These are phyloP conservation scores for Cotesia typhae DNA, from an alignment of 1,140 invertebrate species.

Conservation along the genomic window DNA sequence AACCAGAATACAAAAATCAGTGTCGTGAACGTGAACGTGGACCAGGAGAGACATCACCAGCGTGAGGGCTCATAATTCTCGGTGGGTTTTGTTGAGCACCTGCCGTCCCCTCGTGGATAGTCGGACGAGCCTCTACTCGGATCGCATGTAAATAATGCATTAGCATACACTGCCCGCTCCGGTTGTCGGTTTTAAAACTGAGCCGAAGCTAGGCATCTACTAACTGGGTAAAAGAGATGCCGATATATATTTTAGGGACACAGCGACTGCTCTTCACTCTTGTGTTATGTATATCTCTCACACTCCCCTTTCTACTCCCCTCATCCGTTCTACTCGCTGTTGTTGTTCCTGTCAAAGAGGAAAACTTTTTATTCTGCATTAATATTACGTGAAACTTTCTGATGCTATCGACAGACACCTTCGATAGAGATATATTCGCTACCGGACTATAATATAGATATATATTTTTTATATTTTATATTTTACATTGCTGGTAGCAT, in stretches of 20 bases:
- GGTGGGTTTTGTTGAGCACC: slow-evolving; percentile 11
- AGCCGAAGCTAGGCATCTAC: not conserved
- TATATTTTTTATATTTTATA: not conserved
- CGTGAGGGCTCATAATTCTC: slow-evolving; percentile 21
- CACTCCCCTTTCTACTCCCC: too few species aligned
- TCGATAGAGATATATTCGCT: too few species aligned
- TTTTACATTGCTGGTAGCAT: too few species aligned
- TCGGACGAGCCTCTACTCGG: slow-evolving; percentile 13
- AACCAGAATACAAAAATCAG: not conserved
- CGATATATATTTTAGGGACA: too few species aligned
- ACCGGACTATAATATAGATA: too few species aligned
- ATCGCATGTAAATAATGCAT: slow-evolving; percentile 39
- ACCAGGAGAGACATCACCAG: not conserved
- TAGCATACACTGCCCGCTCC: slow-evolving; percentile 26
- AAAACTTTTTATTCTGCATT: not conserved
- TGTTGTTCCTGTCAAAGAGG: slow-evolving; percentile 12
- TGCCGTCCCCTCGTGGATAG: slow-evolving; percentile 30
- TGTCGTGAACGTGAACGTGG: not conserved
- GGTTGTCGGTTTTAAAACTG: slow-evolving; percentile 19
- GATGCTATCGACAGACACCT: too few species aligned
- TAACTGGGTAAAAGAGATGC: not conserved
- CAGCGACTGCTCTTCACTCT: too few species aligned
- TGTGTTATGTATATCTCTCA: too few species aligned
- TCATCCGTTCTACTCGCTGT: too few species aligned
- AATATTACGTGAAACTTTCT: too few species aligned